Conservation (phyloP, 2,113 vertebrate species). For the Sinocyclocheilus rhinocerous region DNA sequence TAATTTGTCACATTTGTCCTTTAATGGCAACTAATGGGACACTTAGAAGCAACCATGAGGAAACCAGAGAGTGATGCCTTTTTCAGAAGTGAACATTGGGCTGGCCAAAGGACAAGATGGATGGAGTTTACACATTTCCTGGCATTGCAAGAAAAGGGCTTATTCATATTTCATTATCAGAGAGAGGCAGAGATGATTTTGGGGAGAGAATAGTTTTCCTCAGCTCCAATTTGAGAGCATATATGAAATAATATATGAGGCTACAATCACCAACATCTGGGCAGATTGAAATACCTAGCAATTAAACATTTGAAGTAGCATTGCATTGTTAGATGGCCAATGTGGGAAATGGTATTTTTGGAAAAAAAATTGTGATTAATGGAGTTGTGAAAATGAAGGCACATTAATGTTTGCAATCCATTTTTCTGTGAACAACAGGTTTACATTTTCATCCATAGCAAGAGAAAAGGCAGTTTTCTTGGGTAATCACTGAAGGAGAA, state of each 20-base stretch:
- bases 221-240: not conserved
- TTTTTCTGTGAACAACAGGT: not conserved
- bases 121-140: slow-evolving; percentile 27
- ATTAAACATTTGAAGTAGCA: slow-evolving; percentile 6
- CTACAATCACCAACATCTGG: not conserved
- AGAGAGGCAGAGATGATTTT: not conserved
- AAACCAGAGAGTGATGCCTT: not conserved
- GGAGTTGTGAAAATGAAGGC: not conserved
- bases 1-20: slow-evolving; percentile 25
- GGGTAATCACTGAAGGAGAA: not conserved
- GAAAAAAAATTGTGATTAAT: slow-evolving; percentile 23
- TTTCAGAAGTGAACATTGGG: slow-evolving; percentile 10
- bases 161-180: slow-evolving; percentile 21
- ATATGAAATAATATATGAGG: not conserved
- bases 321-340: not conserved
- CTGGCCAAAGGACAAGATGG: slow-evolving; percentile 17
- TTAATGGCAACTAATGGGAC: slow-evolving; percentile 12
- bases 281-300: not conserved
- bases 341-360: slow-evolving; percentile 3
- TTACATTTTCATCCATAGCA: not conserved
- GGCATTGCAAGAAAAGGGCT: slow-evolving; percentile 20
- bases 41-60: not conserved
- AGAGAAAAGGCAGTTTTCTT: not conserved
- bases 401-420: slow-evolving; percentile 11
- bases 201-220: not conserved